Conservation (phyloP, 2,113 vertebrate genomes). For the Melanotaenia duboulayi region DNA sequence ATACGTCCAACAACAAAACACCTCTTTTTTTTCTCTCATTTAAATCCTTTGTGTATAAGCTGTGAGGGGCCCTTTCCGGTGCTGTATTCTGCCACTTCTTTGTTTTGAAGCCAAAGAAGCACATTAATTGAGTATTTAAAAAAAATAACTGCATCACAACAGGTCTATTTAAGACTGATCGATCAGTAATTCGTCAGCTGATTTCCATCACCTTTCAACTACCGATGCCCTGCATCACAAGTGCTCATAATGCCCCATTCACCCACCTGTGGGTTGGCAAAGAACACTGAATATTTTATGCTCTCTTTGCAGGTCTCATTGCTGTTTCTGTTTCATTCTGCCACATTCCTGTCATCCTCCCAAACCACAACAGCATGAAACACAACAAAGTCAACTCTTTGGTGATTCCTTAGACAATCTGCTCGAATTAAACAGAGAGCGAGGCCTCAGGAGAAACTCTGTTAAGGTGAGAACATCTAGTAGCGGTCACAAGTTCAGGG, state of each 20-base stretch:
- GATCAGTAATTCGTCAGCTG: conserved; percentile 27
- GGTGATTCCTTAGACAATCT: not conserved
- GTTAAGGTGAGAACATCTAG: conserved; percentile 42
- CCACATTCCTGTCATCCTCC: conserved; percentile 9
- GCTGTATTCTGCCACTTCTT: conserved; percentile 28
- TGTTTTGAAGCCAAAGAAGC: conserved; percentile 41
- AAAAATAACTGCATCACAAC: not conserved
- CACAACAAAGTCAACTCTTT: not conserved
- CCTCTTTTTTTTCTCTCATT: conserved; percentile 40
- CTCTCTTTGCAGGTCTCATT: not conserved
- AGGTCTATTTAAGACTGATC: not conserved
- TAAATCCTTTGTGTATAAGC: conserved; percentile 71
- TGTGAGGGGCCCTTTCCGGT: conserved; percentile 47
- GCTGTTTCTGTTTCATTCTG: not conserved
- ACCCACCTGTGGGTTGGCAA: conserved; percentile 12
- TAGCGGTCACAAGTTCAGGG: conserved; percentile 50
- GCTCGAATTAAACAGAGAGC: conserved; percentile 11
- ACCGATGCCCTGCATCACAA: not conserved
- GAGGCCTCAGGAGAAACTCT: conserved; percentile 8
- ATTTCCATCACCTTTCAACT: conserved; percentile 20
- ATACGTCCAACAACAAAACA: conserved; percentile 67
- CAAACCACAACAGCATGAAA: conserved; percentile 29
- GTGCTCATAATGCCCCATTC: not conserved
- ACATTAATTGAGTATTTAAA: not conserved
- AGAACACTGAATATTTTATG: conserved; percentile 42